These are phyloP conservation scores for Agrilus cyanescens DNA, from an alignment of 2,888 invertebrate genomes.

Conservation along the genomic window DNA sequence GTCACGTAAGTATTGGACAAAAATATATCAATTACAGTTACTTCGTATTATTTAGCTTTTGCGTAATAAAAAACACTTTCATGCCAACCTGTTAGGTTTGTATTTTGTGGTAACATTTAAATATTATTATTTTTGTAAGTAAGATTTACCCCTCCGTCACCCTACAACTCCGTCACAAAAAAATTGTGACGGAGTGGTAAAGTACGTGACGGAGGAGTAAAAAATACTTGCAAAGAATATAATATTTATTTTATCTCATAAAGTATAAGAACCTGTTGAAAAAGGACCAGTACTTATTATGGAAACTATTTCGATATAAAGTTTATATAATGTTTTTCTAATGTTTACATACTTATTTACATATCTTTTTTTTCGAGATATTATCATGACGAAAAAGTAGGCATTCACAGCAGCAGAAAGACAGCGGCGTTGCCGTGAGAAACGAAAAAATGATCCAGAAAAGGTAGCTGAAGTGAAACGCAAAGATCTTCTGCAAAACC, in stretches of 20 bases:
- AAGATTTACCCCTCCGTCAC: conserved; percentile 9
- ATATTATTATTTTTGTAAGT: conserved; percentile 8
- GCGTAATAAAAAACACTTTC: conserved; percentile 7
- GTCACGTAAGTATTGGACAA: conserved; percentile 12
- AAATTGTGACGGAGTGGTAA: too few species aligned
- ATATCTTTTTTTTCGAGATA: conserved; percentile 5
- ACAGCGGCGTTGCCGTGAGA: conserved; percentile 1
- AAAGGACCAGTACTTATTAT: conserved; percentile 1
- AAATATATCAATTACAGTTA: conserved; percentile 5
- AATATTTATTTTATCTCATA: conserved; percentile 4
- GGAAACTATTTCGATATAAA: conserved; percentile 1
- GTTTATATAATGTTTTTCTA: too few species aligned
- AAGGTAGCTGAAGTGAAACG: conserved; percentile 6
- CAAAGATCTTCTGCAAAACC: too few species aligned
- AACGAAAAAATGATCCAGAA: conserved; percentile 4
- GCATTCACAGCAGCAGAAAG: conserved; percentile 13
- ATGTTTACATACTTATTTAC: not conserved
- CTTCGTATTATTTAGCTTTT: conserved; percentile 5
- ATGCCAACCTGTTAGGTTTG: conserved; percentile 6
- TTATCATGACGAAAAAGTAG: conserved; percentile 10
- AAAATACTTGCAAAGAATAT: conserved; percentile 3
- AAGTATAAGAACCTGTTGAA: not conserved
- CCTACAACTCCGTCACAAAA: conserved; percentile 7
- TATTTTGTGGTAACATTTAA: conserved; percentile 9
- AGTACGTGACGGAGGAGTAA: conserved; percentile 12